Evolutionary conservation across 2,888 invertebrate genomes (phyloP), one percentile per base, ranked within the genome.

Genomic region (Dioctria rufipes): DNA sequence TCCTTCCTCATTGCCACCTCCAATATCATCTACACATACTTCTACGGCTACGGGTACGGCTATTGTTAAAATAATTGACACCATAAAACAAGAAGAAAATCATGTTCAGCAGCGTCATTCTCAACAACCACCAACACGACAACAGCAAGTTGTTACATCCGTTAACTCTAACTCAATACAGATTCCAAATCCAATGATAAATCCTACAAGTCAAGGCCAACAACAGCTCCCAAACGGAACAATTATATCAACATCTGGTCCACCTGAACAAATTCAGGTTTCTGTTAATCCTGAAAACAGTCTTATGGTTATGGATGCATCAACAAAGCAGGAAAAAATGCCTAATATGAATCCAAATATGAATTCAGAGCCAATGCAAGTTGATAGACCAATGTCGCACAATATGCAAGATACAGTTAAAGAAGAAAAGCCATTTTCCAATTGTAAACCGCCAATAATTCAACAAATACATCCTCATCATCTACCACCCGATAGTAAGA

Each of bases 101-200:
- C 78, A 65, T 42, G 8, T 46, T 8, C 83, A 81, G 63, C 83
- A 83, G 37, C 80, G 82, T 39, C 81, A 82, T 80, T 69, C 75
- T 63, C 81, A 82, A 75, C 82, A 80, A 79, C 80, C 13, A 63
- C 82, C 83, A 25, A 25, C 25, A 61, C 82, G 82, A 43, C 83
- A 84, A 75, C 83, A 81, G 69, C 83, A 82, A 81, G 80, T 82
- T 73, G 83, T 81, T 78, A 82, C 84, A 60, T 81, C 83, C 61
- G 83, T 85, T 13, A 85, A 85, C 82, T 83, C 85, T 71, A 84
- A 85, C 69, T 80, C 84, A 4, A 84, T 86, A 80, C 86, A 86
- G 83, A 85, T 86, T 83, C 84, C 86, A 80, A 86, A 86, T 83
- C 83, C 49, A 60, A 85, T 86, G 85, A 83, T 85, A 81, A 83